Evolutionary conservation across 2,888 invertebrate species (phyloP).

Genomic region (Automeris io): DNA sequence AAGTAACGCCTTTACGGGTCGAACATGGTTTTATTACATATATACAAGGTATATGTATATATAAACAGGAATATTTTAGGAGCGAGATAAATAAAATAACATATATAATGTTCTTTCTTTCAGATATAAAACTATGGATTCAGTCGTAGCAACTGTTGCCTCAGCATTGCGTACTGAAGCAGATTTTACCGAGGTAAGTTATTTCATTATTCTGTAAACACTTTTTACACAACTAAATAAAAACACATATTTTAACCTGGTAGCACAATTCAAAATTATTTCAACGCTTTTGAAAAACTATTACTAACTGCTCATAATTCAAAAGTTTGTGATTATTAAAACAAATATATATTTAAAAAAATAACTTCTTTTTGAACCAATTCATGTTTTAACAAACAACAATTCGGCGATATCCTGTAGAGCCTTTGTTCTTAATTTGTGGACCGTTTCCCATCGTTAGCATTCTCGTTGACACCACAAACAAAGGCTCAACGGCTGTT

Average conservation of each 20-base stretch:
- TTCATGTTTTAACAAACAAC: neutral
- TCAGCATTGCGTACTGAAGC: conserved; percentile 39
- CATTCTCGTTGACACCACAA: conserved; percentile 7
- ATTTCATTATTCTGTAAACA: neutral
- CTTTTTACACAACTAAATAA: too few relatives aligned
- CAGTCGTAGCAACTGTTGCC: conserved; percentile 40
- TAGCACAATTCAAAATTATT: neutral
- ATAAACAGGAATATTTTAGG: too few relatives aligned
- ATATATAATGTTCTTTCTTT: conserved; percentile 5
- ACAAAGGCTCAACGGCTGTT: conserved; percentile 6
- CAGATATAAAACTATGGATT: conserved; percentile 52
- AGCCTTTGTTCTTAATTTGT: neutral
- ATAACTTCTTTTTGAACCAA: neutral
- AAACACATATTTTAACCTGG: too few relatives aligned
- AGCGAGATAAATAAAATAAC: too few relatives aligned
- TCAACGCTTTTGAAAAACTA: too few relatives aligned
- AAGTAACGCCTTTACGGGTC: neutral
- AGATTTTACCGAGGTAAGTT: conserved; percentile 49
- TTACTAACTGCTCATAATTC: too few relatives aligned
- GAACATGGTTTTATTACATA: neutral
- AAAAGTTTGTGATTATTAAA: too few relatives aligned
- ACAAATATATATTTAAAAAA: neutral
- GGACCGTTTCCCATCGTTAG: conserved; percentile 6
- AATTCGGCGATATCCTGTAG: conserved; percentile 5
- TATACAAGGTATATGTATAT: too few relatives aligned